Base-by-base conservation (phyloP, 2,888 invertebrate species). In the Ceratothoa steindachneri region DNA sequence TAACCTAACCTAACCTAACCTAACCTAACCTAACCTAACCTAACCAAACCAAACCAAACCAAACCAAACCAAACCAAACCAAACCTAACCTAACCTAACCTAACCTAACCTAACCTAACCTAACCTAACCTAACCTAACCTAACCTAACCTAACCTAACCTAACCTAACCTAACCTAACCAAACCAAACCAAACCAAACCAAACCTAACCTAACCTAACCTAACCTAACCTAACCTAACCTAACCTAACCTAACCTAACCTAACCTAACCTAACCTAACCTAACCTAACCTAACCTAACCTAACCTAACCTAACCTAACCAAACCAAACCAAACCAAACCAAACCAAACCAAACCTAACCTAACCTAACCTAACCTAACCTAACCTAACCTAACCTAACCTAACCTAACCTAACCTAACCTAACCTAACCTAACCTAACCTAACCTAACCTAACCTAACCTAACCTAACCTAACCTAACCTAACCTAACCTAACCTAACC, bases 31-130 rank as follows among this genome's bases (percentile, higher is more conserved):
- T 9, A 60, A 60, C 60, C 60, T 9, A 60, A 60, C 60, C 60
- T 60, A 60, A 60, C 60, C 60, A 60, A 60, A 60, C 60, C 60
- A 9, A 60, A 60, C 60, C 60, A 60, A 60, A 60, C 60, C 60
- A 60, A 60, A 60, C 60, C 60, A 9, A 60, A 60, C 60, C 60
- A 60, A 60, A 60, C 60, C 60, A 9, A 60, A 60, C 60, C 60
- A 22, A 60, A 60, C 60, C 60, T 22, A 60, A 60, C 60, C 60
- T 60, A 60, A 60, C 60, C 60, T 9, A 60, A 60, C 60, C 60
- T 9, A 60, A 60, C 60, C 60, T 9, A 60, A 60, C 60, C 60
- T 22, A 60, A 60, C 60, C 60, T 9, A 60, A 60, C 60, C 60
- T 60, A 60, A 60, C 60, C 60, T 9, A 60, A 60, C 60, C 60